phyloP scores from a whole-genome alignment of 2,113 vertebrate genomes.

The Misgurnus anguillicaudatus region DNA sequence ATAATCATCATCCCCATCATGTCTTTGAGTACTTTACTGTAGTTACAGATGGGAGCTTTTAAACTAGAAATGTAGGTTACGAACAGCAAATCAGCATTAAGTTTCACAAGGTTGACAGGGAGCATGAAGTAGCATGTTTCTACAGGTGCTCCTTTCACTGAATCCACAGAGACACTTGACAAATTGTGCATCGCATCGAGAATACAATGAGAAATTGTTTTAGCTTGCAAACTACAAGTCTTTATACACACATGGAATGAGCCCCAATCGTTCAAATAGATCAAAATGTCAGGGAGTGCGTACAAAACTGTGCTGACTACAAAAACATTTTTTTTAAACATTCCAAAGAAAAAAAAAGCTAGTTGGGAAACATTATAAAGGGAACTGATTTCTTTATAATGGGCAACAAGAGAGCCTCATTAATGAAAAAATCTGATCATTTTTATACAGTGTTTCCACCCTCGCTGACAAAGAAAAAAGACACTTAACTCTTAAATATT shows the following conservation, averaged over 20 bases:
- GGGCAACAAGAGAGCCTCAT: slow-evolving; percentile 20
- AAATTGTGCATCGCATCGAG: neutral
- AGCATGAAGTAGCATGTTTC: neutral
- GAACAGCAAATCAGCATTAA: slow-evolving; percentile 11
- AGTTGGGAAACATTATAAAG: slow-evolving; percentile 11
- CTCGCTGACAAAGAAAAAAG: slow-evolving; percentile 35
- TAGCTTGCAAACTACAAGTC: neutral
- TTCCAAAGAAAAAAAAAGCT: slow-evolving; percentile 15
- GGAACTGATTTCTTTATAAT: slow-evolving; percentile 29
- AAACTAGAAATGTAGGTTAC: neutral
- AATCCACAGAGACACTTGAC: slow-evolving; percentile 8
- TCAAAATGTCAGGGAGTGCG: slow-evolving; percentile 10
- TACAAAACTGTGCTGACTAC: neutral
- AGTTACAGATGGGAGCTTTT: neutral
- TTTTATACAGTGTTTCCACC: slow-evolving; percentile 3
- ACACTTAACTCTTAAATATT: slow-evolving; percentile 34
- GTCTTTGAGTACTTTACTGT: neutral
- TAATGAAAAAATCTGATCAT: slow-evolving; percentile 53
- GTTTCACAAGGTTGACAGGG: neutral
- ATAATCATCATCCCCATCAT: neutral
- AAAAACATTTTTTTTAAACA: slow-evolving; percentile 29
- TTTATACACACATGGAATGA: slow-evolving; percentile 9
- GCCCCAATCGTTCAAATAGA: slow-evolving; percentile 1
- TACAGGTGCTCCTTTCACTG: slow-evolving; percentile 1
- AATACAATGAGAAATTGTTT: neutral